These are phyloP conservation scores for Molossus molossus DNA, from an alignment of 2,797 vertebrate genomes.

Conservation along the genomic window DNA sequence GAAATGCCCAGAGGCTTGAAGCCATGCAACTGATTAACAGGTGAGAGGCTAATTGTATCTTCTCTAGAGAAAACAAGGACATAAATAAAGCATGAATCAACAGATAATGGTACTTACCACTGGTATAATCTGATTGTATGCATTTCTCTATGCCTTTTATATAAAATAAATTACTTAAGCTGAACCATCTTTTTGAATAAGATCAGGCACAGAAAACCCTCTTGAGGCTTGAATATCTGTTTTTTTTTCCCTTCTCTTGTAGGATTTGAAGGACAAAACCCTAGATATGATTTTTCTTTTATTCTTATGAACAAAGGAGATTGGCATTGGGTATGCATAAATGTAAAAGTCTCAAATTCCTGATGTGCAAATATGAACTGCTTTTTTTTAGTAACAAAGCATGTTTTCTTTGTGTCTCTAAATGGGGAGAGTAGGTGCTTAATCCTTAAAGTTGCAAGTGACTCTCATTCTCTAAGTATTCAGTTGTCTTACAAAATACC, in stretches of 20 bases:
- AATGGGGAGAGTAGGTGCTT: background rate
- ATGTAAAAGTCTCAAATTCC: background rate
- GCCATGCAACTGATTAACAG: slow-evolving; percentile 36
- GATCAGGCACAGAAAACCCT: slow-evolving; percentile 9
- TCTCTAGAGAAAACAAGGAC: slow-evolving; percentile 72
- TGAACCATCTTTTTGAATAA: slow-evolving; percentile 63
- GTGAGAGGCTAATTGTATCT: slow-evolving; percentile 66
- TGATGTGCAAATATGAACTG: background rate
- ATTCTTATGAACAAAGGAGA: slow-evolving; percentile 11
- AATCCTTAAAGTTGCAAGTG: background rate
- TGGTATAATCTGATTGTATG: slow-evolving; percentile 51
- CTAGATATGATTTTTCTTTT: slow-evolving; percentile 6
- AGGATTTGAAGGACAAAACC: slow-evolving; percentile 24
- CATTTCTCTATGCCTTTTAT: slow-evolving; percentile 42
- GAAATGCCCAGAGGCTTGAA: slow-evolving; percentile 53
- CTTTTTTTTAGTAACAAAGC: background rate
- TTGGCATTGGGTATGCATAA: background rate
- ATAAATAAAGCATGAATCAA: slow-evolving; percentile 77
- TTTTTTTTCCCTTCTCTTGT: slow-evolving; percentile 19
- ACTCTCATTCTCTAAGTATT: background rate
- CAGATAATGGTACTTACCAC: slow-evolving; percentile 60
- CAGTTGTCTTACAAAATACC: background rate
- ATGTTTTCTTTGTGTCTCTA: background rate
- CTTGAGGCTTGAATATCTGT: background rate
- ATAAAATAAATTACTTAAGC: slow-evolving; percentile 57